Conservation (phyloP, 2,797 vertebrate species). For the Nasua narica region DNA sequence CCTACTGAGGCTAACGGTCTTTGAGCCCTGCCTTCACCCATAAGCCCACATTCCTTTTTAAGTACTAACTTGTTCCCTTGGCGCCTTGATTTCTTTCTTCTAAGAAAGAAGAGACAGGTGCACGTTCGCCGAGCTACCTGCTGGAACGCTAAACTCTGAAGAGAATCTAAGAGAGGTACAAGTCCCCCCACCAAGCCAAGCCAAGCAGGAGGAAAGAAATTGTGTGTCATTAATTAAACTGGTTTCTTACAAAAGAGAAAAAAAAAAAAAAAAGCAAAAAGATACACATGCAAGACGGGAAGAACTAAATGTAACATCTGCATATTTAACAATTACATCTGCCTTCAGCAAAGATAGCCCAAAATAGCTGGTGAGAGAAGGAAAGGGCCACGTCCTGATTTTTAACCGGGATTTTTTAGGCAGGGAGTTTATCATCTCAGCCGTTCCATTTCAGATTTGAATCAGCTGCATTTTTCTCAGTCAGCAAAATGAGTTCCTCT, state of each 20-base stretch:
- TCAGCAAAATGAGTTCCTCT: neutral
- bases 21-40: neutral
- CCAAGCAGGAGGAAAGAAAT: neutral
- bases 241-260: slow-evolving; percentile 6
- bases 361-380: slow-evolving; percentile 58
- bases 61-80: neutral
- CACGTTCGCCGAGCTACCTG: neutral
- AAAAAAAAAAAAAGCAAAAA: neutral
- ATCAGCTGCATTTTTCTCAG: neutral
- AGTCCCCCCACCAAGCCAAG: neutral
- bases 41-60: neutral
- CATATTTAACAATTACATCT: slow-evolving; percentile 42
- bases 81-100: neutral
- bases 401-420: neutral
- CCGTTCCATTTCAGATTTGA: neutral
- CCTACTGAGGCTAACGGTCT: neutral
- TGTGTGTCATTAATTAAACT: neutral
- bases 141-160: neutral
- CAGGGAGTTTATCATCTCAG: neutral
- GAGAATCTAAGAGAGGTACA: neutral
- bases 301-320: slow-evolving; percentile 43
- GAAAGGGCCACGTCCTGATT: slow-evolving; percentile 24
- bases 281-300: neutral
- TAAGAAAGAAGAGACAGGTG: neutral
- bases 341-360: slow-evolving; percentile 47